phyloP scores from a whole-genome alignment of 2,797 vertebrate genomes.

The Oreonectes daqikongensis region DNA sequence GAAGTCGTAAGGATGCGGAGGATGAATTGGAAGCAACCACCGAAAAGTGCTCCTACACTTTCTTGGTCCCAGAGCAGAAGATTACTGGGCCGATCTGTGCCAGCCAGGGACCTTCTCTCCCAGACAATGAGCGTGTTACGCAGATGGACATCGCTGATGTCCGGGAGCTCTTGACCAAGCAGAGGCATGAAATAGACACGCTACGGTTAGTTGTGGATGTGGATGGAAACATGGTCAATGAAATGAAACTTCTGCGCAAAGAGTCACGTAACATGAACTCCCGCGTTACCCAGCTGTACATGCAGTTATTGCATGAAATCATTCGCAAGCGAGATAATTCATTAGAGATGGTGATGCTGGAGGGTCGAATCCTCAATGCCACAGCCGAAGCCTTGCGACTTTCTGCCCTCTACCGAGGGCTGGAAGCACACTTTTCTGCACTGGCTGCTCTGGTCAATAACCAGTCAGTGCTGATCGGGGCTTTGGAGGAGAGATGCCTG shows the following conservation, averaged over 20 bases:
- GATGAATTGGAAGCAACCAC: slow-evolving; percentile 50
- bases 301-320: slow-evolving; percentile 98
- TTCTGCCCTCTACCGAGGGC: slow-evolving; percentile 90
- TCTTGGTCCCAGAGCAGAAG: slow-evolving; percentile 93
- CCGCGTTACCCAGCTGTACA: slow-evolving; percentile 96
- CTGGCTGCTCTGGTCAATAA: slow-evolving; percentile 94
- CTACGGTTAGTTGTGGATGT: slow-evolving; percentile 94
- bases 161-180: slow-evolving; percentile 90
- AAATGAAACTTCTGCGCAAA: slow-evolving; percentile 96
- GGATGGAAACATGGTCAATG: slow-evolving; percentile 95
- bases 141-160: slow-evolving; percentile 94
- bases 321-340: slow-evolving; percentile 97
- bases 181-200: slow-evolving; percentile 92
- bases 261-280: slow-evolving; percentile 99
- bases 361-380: slow-evolving; percentile 94
- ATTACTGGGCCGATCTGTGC: slow-evolving; percentile 97
- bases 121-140: slow-evolving; percentile 89
- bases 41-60: slow-evolving; percentile 95
- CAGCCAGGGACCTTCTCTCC: slow-evolving; percentile 78
- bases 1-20: neutral
- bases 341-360: slow-evolving; percentile 93
- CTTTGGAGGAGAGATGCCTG: slow-evolving; percentile 93
- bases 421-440: slow-evolving; percentile 85
- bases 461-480: slow-evolving; percentile 89
- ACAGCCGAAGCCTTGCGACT: slow-evolving; percentile 95